Conservation (phyloP, 2,888 invertebrate species). For the Erebia epiphron region DNA sequence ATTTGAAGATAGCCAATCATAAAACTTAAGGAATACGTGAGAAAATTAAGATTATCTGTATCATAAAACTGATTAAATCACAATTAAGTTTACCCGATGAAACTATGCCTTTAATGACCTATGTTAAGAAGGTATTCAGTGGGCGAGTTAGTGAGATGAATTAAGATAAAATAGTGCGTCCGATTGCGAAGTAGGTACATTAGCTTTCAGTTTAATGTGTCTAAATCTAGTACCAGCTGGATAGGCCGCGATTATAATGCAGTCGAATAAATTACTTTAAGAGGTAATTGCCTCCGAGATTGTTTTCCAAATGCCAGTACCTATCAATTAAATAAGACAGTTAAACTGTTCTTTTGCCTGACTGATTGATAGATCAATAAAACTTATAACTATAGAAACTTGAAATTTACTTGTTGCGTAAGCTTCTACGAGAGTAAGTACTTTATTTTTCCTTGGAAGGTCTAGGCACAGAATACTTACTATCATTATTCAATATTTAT, state of each 20-base stretch:
- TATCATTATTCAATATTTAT: too few species aligned
- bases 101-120: slow-evolving; percentile 76
- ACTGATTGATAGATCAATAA: slow-evolving; percentile 1
- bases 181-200: slow-evolving; percentile 57
- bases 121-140: slow-evolving; percentile 74
- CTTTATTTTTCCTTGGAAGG: too few species aligned
- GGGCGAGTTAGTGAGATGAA: slow-evolving; percentile 70
- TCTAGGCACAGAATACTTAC: too few species aligned
- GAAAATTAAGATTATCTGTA: background rate
- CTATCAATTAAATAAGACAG: background rate
- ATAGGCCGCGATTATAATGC: slow-evolving; percentile 29
- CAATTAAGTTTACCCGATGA: slow-evolving; percentile 60
- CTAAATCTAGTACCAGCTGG: slow-evolving; percentile 28
- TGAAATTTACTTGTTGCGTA: too few species aligned
- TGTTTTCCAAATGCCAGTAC: slow-evolving; percentile 17
- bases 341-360: background rate
- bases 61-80: slow-evolving; percentile 41
- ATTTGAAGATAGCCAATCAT: too few species aligned
- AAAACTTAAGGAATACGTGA: background rate
- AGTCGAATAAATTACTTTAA: slow-evolving; percentile 29
- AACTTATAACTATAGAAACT: too few species aligned
- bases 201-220: slow-evolving; percentile 54
- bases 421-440: too few species aligned
- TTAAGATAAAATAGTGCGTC: slow-evolving; percentile 66
- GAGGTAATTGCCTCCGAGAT: slow-evolving; percentile 24